Percentiles rank a stretch among this genome's conserved stretches.
Evolutionary conservation across 2,797 vertebrate species (phyloP).

Genomic region (Syngnathus acus): DNA sequence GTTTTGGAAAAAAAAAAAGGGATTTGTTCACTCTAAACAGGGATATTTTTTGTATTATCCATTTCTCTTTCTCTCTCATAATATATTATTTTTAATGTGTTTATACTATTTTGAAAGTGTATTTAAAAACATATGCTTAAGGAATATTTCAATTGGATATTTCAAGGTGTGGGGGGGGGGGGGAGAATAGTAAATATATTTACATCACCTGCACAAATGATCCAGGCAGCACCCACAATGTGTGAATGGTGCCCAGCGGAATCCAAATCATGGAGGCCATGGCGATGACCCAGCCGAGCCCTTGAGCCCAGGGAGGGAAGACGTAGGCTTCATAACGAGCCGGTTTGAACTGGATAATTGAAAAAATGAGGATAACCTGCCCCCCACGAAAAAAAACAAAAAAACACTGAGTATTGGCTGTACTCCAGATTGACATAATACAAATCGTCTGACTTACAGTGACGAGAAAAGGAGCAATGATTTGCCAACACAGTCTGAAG

Average conservation of each 20-base stretch:
- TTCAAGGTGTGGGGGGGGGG: too few species aligned
- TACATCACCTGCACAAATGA: conserved; percentile 60
- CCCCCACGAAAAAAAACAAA: not conserved
- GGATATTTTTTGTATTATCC: too few species aligned
- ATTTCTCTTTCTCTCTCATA: too few species aligned
- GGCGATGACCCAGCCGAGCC: conserved; percentile 70
- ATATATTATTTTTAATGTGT: too few species aligned
- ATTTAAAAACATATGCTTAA: too few species aligned
- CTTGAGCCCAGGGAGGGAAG: conserved; percentile 73
- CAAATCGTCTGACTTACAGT: conserved; percentile 45
- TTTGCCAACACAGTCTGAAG: conserved; percentile 65
- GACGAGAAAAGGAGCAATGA: conserved; percentile 61
- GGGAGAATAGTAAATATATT: not conserved
- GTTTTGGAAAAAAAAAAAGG: too few species aligned
- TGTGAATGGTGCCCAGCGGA: conserved; percentile 66
- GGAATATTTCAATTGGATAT: too few species aligned
- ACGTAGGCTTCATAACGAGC: conserved; percentile 64
- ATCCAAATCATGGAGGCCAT: conserved; percentile 75
- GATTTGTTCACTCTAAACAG: too few species aligned
- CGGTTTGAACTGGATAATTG: conserved; percentile 70
- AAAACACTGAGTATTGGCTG: too few species aligned
- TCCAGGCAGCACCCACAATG: conserved; percentile 69
- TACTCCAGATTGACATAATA: not conserved
- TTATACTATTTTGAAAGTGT: too few species aligned
- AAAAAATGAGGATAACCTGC: conserved; percentile 71